Percentiles rank a stretch among this genome's conserved stretches.
Evolutionary conservation across 1,140 invertebrate genomes (phyloP).

Genomic region (Drosophila quadrilineata): DNA sequence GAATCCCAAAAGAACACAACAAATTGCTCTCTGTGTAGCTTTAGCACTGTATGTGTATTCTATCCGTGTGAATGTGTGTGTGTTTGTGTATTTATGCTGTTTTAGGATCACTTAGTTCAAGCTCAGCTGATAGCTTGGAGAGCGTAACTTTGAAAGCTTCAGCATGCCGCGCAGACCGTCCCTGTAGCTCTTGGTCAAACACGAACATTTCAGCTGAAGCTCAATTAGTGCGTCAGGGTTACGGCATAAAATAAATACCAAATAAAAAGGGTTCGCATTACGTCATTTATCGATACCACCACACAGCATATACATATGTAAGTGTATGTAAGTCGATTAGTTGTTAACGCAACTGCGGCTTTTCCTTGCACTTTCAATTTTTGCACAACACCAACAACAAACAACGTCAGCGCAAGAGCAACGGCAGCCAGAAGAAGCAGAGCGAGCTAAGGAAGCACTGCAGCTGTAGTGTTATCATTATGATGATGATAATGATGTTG

Average conservation of each 20-base stretch:
- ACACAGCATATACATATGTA: background rate
- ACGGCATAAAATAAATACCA: constrained; percentile 2
- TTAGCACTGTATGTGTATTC: too few species aligned
- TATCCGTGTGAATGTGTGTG: too few species aligned
- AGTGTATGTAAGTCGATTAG: background rate
- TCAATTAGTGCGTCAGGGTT: constrained; percentile 32
- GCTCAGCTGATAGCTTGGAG: constrained; percentile 39
- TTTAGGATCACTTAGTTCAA: constrained; percentile 36
- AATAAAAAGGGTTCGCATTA: constrained; percentile 36
- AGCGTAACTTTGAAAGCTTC: constrained; percentile 14
- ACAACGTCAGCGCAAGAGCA: background rate
- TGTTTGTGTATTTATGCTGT: constrained; percentile 12
- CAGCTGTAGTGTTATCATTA: constrained; percentile 18
- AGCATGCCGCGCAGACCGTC: too few species aligned
- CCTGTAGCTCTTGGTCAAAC: too few species aligned
- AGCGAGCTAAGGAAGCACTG: too few species aligned
- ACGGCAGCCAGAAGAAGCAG: background rate
- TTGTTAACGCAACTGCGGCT: constrained; percentile 25
- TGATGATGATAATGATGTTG: background rate
- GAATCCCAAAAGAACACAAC: background rate
- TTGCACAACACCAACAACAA: constrained; percentile 1
- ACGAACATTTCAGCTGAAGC: background rate
- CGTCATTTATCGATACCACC: constrained; percentile 19
- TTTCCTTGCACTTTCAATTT: constrained; percentile 19
- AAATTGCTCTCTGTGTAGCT: constrained; percentile 1